Conservation (phyloP, 2,797 vertebrate species). For the Anguilla marmorata region DNA sequence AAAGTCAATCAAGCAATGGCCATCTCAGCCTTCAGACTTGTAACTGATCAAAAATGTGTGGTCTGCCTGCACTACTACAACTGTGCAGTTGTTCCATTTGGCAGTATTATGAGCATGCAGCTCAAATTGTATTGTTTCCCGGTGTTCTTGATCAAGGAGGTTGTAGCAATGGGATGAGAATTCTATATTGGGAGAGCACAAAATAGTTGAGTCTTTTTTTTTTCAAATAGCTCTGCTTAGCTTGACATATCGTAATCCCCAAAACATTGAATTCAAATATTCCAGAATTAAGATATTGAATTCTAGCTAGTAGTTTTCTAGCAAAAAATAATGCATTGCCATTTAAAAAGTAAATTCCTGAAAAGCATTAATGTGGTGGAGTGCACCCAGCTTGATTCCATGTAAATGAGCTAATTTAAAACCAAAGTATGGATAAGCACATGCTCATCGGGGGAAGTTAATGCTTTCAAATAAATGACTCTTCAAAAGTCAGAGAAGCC, state of each 20-base stretch:
- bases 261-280: neutral
- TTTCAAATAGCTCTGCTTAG: neutral
- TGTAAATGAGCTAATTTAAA: slow-evolving; percentile 33
- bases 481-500: slow-evolving; percentile 52
- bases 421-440: slow-evolving; percentile 49
- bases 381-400: slow-evolving; percentile 6
- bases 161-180: too few species aligned
- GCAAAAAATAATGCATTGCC: neutral
- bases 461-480: slow-evolving; percentile 56
- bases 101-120: neutral
- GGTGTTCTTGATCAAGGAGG: neutral
- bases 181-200: too few species aligned
- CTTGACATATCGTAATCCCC: neutral
- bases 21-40: neutral
- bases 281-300: neutral
- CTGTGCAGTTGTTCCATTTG: neutral
- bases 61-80: neutral
- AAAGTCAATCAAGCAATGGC: neutral
- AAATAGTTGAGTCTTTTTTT: neutral
- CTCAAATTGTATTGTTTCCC: too few species aligned
- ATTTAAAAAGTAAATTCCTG: neutral
- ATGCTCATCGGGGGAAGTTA: slow-evolving; percentile 56
- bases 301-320: neutral
- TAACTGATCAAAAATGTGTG: neutral
- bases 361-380: slow-evolving; percentile 28